phyloP scores from a whole-genome alignment of 2,888 invertebrate genomes.

The Ectemnius cavifrons region DNA sequence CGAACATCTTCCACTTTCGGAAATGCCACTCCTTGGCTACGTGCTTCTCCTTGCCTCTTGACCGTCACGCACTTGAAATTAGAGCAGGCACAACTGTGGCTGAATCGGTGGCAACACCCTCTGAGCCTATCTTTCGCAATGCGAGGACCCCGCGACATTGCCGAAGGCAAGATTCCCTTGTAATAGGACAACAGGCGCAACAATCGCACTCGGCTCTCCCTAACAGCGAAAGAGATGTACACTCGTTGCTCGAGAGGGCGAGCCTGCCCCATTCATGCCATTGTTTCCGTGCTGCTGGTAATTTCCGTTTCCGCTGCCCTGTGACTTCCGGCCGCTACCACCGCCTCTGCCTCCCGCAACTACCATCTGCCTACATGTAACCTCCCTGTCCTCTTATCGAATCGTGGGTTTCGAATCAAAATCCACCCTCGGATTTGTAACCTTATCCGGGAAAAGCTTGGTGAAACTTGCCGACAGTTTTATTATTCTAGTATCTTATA shows the following conservation, averaged over 20 bases:
- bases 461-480: no score
- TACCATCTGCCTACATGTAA: conserved; percentile 18
- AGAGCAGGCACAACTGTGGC: neutral
- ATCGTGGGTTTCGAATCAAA: conserved; percentile 24
- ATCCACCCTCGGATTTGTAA: no score
- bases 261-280: conserved; percentile 44
- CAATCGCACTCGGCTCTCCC: conserved; percentile 25
- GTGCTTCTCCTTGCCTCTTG: neutral
- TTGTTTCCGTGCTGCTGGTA: conserved; percentile 67
- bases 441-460: no score
- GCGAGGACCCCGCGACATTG: no score
- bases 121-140: neutral
- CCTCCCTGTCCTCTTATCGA: conserved; percentile 24
- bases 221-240: conserved; percentile 31
- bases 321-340: conserved; percentile 68
- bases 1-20: neutral
- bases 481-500: no score
- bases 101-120: neutral
- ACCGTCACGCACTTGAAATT: neutral
- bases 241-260: conserved; percentile 28
- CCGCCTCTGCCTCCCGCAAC: conserved; percentile 23
- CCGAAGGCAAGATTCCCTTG: neutral
- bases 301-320: conserved; percentile 73
- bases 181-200: conserved; percentile 12
- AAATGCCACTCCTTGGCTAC: neutral